Percentiles rank a stretch among this genome's conserved stretches.
Conservation (phyloP, 2,797 vertebrate genomes). For the Sylvia borin region DNA sequence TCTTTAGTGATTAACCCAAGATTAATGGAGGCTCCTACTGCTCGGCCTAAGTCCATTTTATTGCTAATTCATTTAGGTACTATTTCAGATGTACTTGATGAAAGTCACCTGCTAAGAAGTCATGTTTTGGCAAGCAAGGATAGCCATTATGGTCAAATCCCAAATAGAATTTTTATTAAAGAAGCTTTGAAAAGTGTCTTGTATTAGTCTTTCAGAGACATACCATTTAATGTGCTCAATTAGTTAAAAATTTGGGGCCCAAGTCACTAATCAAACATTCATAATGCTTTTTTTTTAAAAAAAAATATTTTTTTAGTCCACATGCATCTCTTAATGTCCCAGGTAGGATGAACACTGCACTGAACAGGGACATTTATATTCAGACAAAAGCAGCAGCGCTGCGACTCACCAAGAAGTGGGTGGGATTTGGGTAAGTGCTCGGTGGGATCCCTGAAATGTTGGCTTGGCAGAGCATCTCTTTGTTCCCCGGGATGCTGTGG, state of each 20-base stretch:
- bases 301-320: neutral
- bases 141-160: slow-evolving; percentile 92
- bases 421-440: slow-evolving; percentile 53
- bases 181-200: slow-evolving; percentile 82
- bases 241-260: slow-evolving; percentile 75
- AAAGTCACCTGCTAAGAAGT: slow-evolving; percentile 96
- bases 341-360: slow-evolving; percentile 52
- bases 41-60: slow-evolving; percentile 96
- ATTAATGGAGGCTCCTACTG: slow-evolving; percentile 98
- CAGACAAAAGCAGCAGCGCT: slow-evolving; percentile 45
- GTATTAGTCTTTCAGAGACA: slow-evolving; percentile 74
- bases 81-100: slow-evolving; percentile 96
- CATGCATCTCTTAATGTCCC: slow-evolving; percentile 48
- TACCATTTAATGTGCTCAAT: slow-evolving; percentile 79
- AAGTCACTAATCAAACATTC: slow-evolving; percentile 56
- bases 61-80: slow-evolving; percentile 99
- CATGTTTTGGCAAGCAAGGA: slow-evolving; percentile 95
- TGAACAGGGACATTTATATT: neutral
- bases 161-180: slow-evolving; percentile 89
- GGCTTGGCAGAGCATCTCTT: slow-evolving; percentile 67
- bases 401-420: slow-evolving; percentile 50
- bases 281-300: neutral
- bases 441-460: slow-evolving; percentile 15
- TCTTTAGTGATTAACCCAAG: slow-evolving; percentile 98
- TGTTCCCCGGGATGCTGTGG: slow-evolving; percentile 15